Conservation (phyloP, 2,113 vertebrate species). For the Otus sunia region DNA sequence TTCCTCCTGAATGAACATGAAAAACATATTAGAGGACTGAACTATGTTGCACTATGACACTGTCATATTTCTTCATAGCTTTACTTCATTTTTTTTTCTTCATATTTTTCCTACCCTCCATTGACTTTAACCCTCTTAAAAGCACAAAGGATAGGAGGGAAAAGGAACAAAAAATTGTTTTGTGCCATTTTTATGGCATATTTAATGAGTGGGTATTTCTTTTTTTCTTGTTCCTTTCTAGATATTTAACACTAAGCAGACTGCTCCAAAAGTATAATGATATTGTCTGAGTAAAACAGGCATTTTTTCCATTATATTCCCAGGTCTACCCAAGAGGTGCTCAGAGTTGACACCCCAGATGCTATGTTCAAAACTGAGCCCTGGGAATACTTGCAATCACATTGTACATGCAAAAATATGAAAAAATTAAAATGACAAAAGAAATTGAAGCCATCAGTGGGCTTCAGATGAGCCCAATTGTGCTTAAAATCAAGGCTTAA, state of each 20-base stretch:
- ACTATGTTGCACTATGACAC: background rate
- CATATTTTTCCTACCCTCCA: background rate
- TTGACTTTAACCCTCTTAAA: background rate
- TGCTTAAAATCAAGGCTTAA: background rate
- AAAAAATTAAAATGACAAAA: background rate
- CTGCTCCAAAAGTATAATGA: background rate
- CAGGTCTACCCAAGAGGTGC: background rate
- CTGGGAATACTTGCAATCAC: background rate
- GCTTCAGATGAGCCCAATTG: background rate
- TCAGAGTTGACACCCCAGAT: background rate
- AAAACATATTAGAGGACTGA: background rate
- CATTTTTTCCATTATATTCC: background rate
- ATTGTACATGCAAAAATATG: background rate
- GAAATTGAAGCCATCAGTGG: background rate
- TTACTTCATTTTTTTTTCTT: background rate
- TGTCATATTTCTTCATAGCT: background rate
- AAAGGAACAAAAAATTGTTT: background rate
- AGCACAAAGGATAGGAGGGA: background rate
- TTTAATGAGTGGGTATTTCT: background rate
- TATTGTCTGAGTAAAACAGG: background rate
- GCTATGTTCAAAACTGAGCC: background rate
- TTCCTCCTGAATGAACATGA: background rate
- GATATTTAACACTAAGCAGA: background rate
- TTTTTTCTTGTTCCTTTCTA: background rate
- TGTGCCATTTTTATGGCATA: background rate